Base-by-base conservation (phyloP, 2,888 invertebrate genomes). In the Drosophila helvetica region DNA sequence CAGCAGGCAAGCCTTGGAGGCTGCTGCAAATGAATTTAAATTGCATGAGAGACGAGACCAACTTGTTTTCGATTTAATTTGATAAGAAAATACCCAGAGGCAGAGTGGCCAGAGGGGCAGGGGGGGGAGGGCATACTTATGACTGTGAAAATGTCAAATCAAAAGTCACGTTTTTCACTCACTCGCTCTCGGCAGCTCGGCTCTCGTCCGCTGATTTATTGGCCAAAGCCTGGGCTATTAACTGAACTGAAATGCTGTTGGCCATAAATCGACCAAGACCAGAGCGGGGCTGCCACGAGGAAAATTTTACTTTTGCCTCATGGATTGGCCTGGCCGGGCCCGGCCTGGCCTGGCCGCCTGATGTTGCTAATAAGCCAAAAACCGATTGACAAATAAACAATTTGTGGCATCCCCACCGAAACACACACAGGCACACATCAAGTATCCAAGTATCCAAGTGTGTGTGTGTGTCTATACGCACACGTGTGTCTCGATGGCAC, bases 41-140 rank as follows among this genome's bases (percentile, higher is more conserved):
- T 88, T 88, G 82, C 89, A 50, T 66, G 66, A 66, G 67, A 67
- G 38, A 38, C 38, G 12, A 12, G 12, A 33, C 58, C 77, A 77
- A 80, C 75, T 85, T 86, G 85, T 85, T 86, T 85, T 80, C 78
- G 84, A 86, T 85, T 83, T 86, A 86, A 86, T 86, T 85, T 85
- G 85, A 85, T 85, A 85, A 85, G 80, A 65, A 79, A 72, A 25
- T 52, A 46, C 18, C 42, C 43, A 33, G 46, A 68, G 48, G 48
- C 48, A 57, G 22, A 12, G 46, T 56, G 48, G 53, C 42, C 47
- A 42, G 47, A n/a, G 47, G 46, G 45, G 45, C 56, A 59, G 55
- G 33, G 45, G 45, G 22, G 46, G 54, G 47, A 54, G 52, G 51
- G 69, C 77, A 70, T 73, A 71, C 79, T 78, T 79, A 82, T 75